phyloP scores from a whole-genome alignment of 2,888 invertebrate species.

The Acrobasis consociella region DNA sequence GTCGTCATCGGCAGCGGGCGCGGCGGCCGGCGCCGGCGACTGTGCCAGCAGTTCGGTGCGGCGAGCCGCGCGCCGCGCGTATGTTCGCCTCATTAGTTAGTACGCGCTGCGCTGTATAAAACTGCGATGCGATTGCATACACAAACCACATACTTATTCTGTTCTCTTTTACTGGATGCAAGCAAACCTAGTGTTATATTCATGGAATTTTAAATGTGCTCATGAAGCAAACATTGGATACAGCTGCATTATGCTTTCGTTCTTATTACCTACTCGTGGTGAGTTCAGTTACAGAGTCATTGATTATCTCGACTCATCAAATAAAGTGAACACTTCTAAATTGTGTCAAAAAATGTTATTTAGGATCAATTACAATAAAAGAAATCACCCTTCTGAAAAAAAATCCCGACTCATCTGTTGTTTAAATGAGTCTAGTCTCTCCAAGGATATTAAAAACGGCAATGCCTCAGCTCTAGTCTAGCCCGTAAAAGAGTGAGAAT shows the following conservation, averaged over 20 bases:
- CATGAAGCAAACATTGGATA: conserved; percentile 20
- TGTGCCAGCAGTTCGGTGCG: conserved; percentile 54
- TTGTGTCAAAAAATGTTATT: too few relatives aligned
- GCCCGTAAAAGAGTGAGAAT: background rate
- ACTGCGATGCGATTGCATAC: conserved; percentile 6
- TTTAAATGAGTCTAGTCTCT: background rate
- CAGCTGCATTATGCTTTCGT: conserved; percentile 9
- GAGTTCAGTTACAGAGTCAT: conserved; percentile 14
- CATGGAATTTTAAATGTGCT: conserved; percentile 19
- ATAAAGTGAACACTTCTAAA: background rate
- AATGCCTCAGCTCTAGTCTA: conserved; percentile 1
- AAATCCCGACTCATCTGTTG: background rate
- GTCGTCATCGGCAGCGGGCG: conserved; percentile 57
- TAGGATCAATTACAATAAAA: background rate
- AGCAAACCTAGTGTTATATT: conserved; percentile 18
- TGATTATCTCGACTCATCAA: conserved; percentile 8
- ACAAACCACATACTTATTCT: conserved; percentile 5
- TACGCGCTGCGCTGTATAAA: background rate
- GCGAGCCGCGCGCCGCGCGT: conserved; percentile 44
- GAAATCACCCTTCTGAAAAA: background rate
- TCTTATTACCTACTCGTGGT: conserved; percentile 15
- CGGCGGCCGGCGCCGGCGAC: conserved; percentile 44
- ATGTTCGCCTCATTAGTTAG: conserved; percentile 32
- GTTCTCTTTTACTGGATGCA: conserved; percentile 13
- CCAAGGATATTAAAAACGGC: conserved; percentile 3